phyloP scores from a whole-genome alignment of 2,797 vertebrate species.

The Girardinus metallicus region DNA sequence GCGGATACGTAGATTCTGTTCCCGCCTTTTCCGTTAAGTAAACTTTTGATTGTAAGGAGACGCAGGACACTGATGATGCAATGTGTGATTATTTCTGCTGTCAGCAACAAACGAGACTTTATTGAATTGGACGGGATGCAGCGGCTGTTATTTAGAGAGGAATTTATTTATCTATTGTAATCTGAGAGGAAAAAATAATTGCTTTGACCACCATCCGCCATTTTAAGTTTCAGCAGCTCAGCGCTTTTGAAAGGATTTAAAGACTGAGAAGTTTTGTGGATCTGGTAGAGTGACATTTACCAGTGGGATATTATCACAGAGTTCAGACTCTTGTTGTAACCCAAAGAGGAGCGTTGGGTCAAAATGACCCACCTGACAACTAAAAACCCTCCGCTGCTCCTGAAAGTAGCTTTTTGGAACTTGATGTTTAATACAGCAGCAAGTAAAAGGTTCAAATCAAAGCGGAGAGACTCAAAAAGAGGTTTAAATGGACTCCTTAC shows the following conservation, averaged over 20 bases:
- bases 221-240: neutral
- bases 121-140: neutral
- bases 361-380: neutral
- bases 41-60: neutral
- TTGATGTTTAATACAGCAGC: neutral
- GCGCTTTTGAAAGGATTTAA: neutral
- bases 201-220: neutral
- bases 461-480: neutral
- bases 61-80: neutral
- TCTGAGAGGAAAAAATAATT: neutral
- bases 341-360: neutral
- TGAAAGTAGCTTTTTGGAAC: neutral
- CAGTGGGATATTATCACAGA: conserved; percentile 1
- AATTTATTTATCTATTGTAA: neutral
- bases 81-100: neutral
- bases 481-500: neutral
- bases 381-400: neutral
- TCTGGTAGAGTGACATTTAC: neutral
- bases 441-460: neutral
- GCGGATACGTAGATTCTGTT: conserved; percentile 61
- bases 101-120: neutral
- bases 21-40: conserved; percentile 14
- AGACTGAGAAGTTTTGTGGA: neutral
- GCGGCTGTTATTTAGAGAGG: neutral
- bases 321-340: neutral